phyloP scores from a whole-genome alignment of 2,113 vertebrate species.

The Rhodinocichla rosea region DNA sequence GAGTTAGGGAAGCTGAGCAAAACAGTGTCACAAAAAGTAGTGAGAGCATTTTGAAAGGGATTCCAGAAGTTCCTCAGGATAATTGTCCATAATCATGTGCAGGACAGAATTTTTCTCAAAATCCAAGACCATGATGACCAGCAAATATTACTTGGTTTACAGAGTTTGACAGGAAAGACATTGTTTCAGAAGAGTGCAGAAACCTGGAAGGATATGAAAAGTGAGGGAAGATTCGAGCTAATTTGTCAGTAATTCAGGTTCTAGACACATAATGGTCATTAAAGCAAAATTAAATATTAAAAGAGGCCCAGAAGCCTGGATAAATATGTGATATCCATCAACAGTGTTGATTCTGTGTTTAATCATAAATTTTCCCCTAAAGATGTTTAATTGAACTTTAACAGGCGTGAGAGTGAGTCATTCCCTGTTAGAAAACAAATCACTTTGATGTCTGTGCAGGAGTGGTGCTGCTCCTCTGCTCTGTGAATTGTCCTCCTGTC shows the following conservation, averaged over 20 bases:
- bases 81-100: neutral
- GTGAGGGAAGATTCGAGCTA: neutral
- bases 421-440: neutral
- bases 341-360: neutral
- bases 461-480: neutral
- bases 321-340: neutral
- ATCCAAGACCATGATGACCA: neutral
- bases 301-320: neutral
- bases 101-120: neutral
- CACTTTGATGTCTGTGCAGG: neutral
- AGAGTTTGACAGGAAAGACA: neutral
- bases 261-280: neutral
- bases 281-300: neutral
- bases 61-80: neutral
- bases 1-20: neutral
- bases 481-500: neutral
- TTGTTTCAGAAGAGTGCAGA: neutral
- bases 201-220: neutral
- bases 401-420: neutral
- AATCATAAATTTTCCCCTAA: neutral
- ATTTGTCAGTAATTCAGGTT: neutral
- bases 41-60: neutral
- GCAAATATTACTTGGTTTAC: neutral
- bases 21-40: neutral
- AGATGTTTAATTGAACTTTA: neutral